Evolutionary conservation across 2,113 vertebrate species (phyloP), one percentile per base, ranked within the genome.

Genomic region (Mesembrinibis cayennensis): DNA sequence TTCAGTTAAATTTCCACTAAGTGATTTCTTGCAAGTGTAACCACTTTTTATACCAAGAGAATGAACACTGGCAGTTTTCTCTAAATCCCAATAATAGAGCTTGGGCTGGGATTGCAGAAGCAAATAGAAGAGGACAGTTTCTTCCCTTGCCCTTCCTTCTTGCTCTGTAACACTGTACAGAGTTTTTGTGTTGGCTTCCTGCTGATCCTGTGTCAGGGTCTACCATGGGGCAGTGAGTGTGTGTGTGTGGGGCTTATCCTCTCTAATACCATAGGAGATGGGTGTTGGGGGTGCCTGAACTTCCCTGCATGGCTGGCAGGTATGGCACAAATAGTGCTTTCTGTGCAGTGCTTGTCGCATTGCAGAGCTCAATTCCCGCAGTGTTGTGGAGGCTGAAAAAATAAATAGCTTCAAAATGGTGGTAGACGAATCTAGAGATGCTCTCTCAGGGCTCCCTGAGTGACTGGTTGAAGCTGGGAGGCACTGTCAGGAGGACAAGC

Each of bases 11-110:
- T 93, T 53, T 13, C 79, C 45, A 49, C 27, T 32, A 50, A 84
- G 61, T 77, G 71, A 87, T 89, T 90, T 90, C 73, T 78, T 90
- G 82, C 50, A 69, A 91, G 52, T 52, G 65, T 47, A 93, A 82
- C 91, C 40, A 66, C n/a, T 44, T 82, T 62, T 93, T 90, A 72
- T n/a, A 65, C 17, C 6, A 14, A 42, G 32, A 69, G 83, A 83
- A 44, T 25, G 62, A 36, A 45, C 50, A 13, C 13, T 61, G 44
- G 9, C 56, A 53, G 3, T 87, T 90, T 74, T 30, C 21, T 78
- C 40, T 44, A n/a, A 81, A 47, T 58, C 29, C 53, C 82, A 25
- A 30, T 63, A 55, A 15, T 4, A 36, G 62, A 73, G 44, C 11
- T 40, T 71, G 49, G 45, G 25, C 74, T 85, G 79, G 49, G 55